These are phyloP conservation scores for Drosophila simulans DNA, from an alignment of 1,140 invertebrate species.

Conservation along the genomic window DNA sequence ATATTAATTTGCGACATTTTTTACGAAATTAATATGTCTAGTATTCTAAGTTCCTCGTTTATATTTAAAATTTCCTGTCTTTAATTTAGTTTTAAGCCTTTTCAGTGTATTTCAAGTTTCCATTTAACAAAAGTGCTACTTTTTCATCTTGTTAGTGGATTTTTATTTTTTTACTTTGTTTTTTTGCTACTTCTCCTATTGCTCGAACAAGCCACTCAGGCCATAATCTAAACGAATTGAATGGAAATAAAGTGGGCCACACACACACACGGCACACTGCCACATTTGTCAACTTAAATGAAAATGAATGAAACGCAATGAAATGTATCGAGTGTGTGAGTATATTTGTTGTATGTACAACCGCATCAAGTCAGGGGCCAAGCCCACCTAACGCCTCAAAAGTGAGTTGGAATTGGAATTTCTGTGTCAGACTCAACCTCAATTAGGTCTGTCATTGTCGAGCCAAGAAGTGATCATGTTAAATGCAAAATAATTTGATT, in stretches of 20 bases:
- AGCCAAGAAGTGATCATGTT: constrained; percentile 40
- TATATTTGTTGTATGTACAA: constrained; percentile 22
- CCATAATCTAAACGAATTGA: constrained; percentile 69
- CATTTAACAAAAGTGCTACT: not conserved
- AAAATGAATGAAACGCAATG: constrained; percentile 77
- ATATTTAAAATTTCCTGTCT: not conserved
- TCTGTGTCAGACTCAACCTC: constrained; percentile 40
- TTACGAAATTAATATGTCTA: too few relatives aligned
- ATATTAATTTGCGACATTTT: not conserved
- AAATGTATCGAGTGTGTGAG: constrained; percentile 45
- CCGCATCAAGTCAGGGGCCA: constrained; percentile 46
- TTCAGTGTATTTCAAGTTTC: constrained; percentile 9
- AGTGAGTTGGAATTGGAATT: constrained; percentile 39
- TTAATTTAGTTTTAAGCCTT: not conserved
- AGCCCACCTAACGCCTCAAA: constrained; percentile 46
- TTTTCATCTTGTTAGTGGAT: constrained; percentile 43
- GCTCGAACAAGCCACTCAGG: constrained; percentile 33
- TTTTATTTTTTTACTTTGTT: not conserved
- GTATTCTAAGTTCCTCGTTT: too few relatives aligned
- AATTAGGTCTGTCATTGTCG: constrained; percentile 42
- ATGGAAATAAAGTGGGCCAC: constrained; percentile 75
- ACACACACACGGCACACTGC: constrained; percentile 42
- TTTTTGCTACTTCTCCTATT: constrained; percentile 38
- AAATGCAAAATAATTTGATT: constrained; percentile 69
- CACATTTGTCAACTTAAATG: constrained; percentile 79